Percentiles rank a stretch among this genome's conserved stretches.
These are phyloP conservation scores for Drosophila ercepeae DNA, from an alignment of 1,140 invertebrate species.

Conservation along the genomic window DNA sequence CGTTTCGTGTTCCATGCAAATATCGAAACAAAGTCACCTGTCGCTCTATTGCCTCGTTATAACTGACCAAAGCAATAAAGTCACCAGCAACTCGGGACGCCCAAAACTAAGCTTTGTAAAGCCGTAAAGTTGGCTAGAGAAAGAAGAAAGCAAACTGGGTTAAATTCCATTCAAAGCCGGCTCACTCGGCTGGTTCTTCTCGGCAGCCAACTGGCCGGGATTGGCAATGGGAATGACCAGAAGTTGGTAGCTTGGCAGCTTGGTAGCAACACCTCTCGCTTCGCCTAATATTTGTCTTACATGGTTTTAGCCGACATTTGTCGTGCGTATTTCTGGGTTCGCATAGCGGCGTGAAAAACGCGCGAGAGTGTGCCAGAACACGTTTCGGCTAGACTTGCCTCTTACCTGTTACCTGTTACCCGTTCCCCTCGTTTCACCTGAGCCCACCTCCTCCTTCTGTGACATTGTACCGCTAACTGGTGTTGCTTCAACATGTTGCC, in stretches of 20 bases:
- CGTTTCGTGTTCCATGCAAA: conserved; percentile 32
- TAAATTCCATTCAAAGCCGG: conserved; percentile 76
- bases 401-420: no score
- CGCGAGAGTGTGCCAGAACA: conserved; percentile 55
- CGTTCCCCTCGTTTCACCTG: background rate
- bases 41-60: conserved; percentile 53
- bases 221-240: conserved; percentile 42
- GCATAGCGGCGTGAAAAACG: conserved; percentile 47
- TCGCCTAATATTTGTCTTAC: conserved; percentile 58
- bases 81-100: conserved; percentile 37
- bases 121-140: conserved; percentile 39
- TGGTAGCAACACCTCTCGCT: conserved; percentile 39
- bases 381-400: conserved; percentile 38
- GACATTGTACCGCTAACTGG: conserved; percentile 68
- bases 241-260: conserved; percentile 12
- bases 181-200: conserved; percentile 46
- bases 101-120: conserved; percentile 18
- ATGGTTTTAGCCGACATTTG: conserved; percentile 57
- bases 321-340: conserved; percentile 49
- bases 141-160: conserved; percentile 78
- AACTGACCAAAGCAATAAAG: conserved; percentile 71
- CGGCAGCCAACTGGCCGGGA: conserved; percentile 4
- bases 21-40: conserved; percentile 50
- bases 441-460: conserved; percentile 1
- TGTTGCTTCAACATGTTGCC: conserved; percentile 51